phyloP scores from a whole-genome alignment of 2,113 vertebrate species.

The Pelvicachromis taeniatus region DNA sequence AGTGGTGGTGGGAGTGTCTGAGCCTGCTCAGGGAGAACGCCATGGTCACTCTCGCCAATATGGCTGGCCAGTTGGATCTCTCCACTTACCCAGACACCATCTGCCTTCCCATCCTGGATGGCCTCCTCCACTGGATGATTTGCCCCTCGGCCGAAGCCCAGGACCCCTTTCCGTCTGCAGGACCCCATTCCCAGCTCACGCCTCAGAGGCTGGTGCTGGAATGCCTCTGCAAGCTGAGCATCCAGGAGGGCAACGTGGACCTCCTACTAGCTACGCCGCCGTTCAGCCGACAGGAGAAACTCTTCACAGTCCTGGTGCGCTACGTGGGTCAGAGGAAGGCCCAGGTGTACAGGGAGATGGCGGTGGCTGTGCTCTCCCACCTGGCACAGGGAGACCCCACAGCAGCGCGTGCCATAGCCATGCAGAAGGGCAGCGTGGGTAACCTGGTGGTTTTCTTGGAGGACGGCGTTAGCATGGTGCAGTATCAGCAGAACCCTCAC shows the following conservation, averaged over 20 bases:
- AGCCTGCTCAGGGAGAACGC: conserved; percentile 92
- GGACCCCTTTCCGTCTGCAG: conserved; percentile 90
- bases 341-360: conserved; percentile 98
- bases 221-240: conserved; percentile 97
- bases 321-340: conserved; percentile 93
- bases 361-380: conserved; percentile 94
- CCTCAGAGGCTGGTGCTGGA: conserved; percentile 97
- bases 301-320: conserved; percentile 90
- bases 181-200: conserved; percentile 86
- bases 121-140: conserved; percentile 99
- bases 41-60: conserved; percentile 96
- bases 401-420: conserved; percentile 89
- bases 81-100: conserved; percentile 94
- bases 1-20: conserved; percentile 99
- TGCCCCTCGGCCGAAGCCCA: conserved; percentile 93
- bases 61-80: conserved; percentile 97
- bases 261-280: conserved; percentile 95
- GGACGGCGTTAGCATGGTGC: conserved; percentile 93
- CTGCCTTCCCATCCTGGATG: conserved; percentile 95
- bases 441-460: conserved; percentile 95
- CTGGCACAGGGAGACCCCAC: conserved; percentile 92
- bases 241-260: conserved; percentile 96
- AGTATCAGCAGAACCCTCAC: conserved; percentile 96
- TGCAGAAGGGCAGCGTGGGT: conserved; percentile 93
- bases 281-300: conserved; percentile 93